Evolutionary conservation across 2,797 vertebrate genomes (phyloP).

Genomic region (Leptatherina wallacei): DNA sequence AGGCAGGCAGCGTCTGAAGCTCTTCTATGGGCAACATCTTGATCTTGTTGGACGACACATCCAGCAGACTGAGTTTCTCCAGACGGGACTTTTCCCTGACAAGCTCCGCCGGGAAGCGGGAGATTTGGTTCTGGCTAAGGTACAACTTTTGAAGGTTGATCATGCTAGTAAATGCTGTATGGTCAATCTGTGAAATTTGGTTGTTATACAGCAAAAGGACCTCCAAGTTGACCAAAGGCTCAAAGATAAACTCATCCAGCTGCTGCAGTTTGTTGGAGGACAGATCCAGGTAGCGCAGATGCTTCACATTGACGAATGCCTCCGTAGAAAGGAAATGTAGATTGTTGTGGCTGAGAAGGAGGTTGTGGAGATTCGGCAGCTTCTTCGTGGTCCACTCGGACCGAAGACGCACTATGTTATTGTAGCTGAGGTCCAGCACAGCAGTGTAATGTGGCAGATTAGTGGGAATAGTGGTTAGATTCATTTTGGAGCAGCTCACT

Average conservation of each 20-base stretch:
- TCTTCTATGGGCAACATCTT: constrained; percentile 84
- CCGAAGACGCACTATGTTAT: constrained; percentile 85
- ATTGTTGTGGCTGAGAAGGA: constrained; percentile 93
- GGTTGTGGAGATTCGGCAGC: constrained; percentile 89
- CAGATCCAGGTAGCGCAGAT: constrained; percentile 92
- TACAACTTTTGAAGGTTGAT: constrained; percentile 92
- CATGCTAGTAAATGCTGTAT: constrained; percentile 88
- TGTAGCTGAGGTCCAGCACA: constrained; percentile 94
- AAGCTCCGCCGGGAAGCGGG: constrained; percentile 92
- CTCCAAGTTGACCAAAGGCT: constrained; percentile 88
- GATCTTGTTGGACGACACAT: constrained; percentile 93
- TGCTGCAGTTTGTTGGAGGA: constrained; percentile 89
- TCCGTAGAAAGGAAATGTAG: constrained; percentile 92
- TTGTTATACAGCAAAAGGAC: constrained; percentile 96
- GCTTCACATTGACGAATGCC: constrained; percentile 89
- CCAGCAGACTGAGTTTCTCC: constrained; percentile 89
- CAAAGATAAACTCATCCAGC: constrained; percentile 93
- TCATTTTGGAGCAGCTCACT: constrained; percentile 95
- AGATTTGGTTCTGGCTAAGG: constrained; percentile 92
- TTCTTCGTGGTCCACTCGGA: constrained; percentile 89
- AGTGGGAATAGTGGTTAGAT: constrained; percentile 82
- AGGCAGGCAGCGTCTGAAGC: constrained; percentile 89
- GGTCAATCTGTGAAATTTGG: constrained; percentile 89
- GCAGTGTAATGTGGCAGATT: constrained; percentile 88
- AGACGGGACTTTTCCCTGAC: constrained; percentile 87